A percentile compares a stretch with the other conserved stretches of the same genome.
Evolutionary conservation across 2,888 invertebrate species (phyloP).

Genomic region (Heliconius ethilla): DNA sequence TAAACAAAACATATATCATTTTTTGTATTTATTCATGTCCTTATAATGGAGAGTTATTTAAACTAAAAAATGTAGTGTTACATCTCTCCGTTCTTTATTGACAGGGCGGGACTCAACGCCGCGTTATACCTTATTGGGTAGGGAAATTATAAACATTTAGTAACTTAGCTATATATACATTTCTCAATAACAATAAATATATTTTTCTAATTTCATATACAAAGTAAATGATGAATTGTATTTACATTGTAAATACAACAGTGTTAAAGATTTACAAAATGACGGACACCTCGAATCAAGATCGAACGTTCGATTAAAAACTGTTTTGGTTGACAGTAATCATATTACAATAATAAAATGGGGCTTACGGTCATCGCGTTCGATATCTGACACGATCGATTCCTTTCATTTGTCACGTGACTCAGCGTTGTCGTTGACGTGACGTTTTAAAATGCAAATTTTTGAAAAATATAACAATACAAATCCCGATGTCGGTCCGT

Average conservation of each 20-base stretch:
- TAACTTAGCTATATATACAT: neutral
- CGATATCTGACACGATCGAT: constrained; percentile 70
- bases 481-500: constrained; percentile 70
- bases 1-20: no score
- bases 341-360: constrained; percentile 75
- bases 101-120: no score
- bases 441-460: constrained; percentile 82
- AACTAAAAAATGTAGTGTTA: no score
- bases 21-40: neutral
- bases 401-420: constrained; percentile 79
- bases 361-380: constrained; percentile 80
- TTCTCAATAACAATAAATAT: neutral
- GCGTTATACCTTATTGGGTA: neutral
- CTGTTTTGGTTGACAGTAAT: constrained; percentile 76
- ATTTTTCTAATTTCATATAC: constrained; percentile 5
- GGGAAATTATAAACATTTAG: neutral
- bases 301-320: constrained; percentile 47
- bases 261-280: constrained; percentile 31
- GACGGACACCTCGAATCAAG: constrained; percentile 35
- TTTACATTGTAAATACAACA: constrained; percentile 17
- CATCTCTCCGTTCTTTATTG: neutral
- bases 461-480: constrained; percentile 78
- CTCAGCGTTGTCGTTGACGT: constrained; percentile 80
- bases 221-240: constrained; percentile 1
- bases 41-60: neutral